Base-by-base conservation (phyloP, 1,140 invertebrate species). In the Megalopta genalis region DNA sequence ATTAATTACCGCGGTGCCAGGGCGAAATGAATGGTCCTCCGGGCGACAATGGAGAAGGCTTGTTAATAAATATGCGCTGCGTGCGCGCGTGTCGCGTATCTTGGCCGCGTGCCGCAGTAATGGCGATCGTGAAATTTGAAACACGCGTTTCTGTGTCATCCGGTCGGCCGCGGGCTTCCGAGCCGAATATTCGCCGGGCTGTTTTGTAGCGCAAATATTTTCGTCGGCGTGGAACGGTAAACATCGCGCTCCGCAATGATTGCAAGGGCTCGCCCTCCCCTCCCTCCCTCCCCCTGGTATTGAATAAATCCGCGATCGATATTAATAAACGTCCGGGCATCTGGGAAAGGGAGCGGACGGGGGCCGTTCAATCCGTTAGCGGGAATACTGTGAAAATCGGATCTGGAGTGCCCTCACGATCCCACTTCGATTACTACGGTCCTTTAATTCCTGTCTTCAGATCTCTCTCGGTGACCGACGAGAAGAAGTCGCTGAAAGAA, bases 1-100 rank as follows among this genome's bases (percentile, higher is more conserved):
- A 78, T 78, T 72, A 78, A 78, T 78, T 78, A 78, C 60, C 16
- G n/a, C 14, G 21, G 32, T 37, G 62, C 25, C 64, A 16, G 54
- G 42, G 57, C 37, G 25, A 72, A 72, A 78, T 65, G 69, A 78
- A 78, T 65, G 76, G 69, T 52, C 69, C 59, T 72, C 57, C 7
- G 16, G 68, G 59, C 62, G 69, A 78, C 68, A 72, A 72, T 72
- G 37, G 68, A 57, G 76, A 72, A 64, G 49, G n/a, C 68, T 72
- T 70, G 71, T 72, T 78, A 78, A 78, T 78, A 78, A 78, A 72
- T 78, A 78, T 65, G 46, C 66, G n/a, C 49, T 0, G 54, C 54
- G n/a, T 37, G n/a, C n/a, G 64, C 32, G 65, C 23, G 6, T 32
- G 39, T 46, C 25, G 46, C 32, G 66, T 57, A 23, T 39, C 59